These are phyloP conservation scores for Acridotheres tristis DNA, from an alignment of 2,797 vertebrate genomes.

Conservation along the genomic window DNA sequence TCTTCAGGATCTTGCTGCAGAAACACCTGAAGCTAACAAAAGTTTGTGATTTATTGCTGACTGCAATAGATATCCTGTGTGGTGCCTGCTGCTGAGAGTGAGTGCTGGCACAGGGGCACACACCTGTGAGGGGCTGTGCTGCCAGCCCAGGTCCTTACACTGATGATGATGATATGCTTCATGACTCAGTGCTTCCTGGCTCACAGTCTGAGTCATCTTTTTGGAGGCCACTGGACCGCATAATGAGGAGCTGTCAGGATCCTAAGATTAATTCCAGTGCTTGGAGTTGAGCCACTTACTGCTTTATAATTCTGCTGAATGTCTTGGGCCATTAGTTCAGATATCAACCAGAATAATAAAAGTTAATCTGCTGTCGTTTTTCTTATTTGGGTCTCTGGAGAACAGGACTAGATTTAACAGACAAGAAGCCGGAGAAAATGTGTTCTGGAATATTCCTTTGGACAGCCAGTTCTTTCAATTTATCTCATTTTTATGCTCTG, in stretches of 20 bases:
- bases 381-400: neutral
- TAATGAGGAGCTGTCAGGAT: neutral
- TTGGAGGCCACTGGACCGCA: neutral
- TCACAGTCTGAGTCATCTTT: neutral
- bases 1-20: neutral
- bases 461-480: neutral
- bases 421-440: neutral
- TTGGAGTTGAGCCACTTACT: slow-evolving; percentile 12
- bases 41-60: neutral
- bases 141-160: fast-evolving
- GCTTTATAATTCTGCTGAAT: neutral
- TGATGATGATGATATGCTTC: neutral
- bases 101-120: neutral
- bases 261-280: neutral
- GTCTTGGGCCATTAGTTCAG: slow-evolving; percentile 35
- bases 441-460: neutral
- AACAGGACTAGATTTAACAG: neutral
- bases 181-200: neutral
- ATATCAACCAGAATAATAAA: slow-evolving; percentile 23
- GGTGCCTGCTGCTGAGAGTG: neutral
- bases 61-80: fast-evolving
- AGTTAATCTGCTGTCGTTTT: neutral
- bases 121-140: fast-evolving
- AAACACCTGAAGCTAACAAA: neutral
- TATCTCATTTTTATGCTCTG: neutral